Conservation (phyloP, 2,797 vertebrate species). For the Halcyon smyrnensis region DNA sequence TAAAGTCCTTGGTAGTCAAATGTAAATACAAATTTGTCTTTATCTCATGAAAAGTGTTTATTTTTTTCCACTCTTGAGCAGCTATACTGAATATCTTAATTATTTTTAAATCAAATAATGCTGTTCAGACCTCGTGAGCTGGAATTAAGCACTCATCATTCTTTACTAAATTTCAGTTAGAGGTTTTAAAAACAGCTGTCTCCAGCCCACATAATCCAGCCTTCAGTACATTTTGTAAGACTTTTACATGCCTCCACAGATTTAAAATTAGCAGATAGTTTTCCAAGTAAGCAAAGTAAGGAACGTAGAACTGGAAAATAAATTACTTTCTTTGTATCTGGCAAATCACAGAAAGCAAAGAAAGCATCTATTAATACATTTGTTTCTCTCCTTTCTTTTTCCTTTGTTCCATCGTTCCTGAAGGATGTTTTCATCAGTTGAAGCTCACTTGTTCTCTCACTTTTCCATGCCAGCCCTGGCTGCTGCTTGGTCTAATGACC, state of each 20-base stretch:
- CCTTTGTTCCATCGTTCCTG: background rate
- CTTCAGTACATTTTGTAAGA: background rate
- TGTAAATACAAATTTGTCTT: slow-evolving; percentile 24
- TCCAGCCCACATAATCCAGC: background rate
- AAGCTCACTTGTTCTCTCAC: background rate
- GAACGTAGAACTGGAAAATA: background rate
- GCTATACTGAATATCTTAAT: slow-evolving; percentile 46
- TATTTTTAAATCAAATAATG: slow-evolving; percentile 41
- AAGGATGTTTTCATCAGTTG: background rate
- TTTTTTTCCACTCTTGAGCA: slow-evolving; percentile 39
- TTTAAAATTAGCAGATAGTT: slow-evolving; percentile 25
- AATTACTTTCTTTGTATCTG: background rate
- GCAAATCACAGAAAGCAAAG: background rate
- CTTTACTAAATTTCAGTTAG: slow-evolving; percentile 11
- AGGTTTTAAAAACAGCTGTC: slow-evolving; percentile 37
- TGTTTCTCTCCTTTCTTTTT: background rate
- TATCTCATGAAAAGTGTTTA: slow-evolving; percentile 40
- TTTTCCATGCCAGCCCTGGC: background rate
- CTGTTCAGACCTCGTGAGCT: background rate
- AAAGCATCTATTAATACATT: background rate
- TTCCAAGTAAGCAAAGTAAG: background rate
- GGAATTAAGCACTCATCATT: background rate
- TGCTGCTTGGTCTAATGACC: background rate
- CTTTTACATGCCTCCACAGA: background rate
- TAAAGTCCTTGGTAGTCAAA: slow-evolving; percentile 21